Evolutionary conservation across 2,888 invertebrate species (phyloP).

Genomic region (Sinotaia quadrata): DNA sequence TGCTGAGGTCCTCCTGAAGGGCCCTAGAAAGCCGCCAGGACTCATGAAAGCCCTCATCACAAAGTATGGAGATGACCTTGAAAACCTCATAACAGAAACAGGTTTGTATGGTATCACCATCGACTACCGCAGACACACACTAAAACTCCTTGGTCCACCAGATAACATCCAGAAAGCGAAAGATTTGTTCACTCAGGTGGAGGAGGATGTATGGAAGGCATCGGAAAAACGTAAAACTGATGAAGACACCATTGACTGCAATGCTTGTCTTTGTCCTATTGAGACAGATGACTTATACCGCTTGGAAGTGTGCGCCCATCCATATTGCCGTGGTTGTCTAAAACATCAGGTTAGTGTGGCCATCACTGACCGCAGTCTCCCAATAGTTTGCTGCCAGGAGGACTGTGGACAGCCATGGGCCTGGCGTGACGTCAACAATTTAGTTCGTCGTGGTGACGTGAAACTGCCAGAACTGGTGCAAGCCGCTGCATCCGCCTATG

Average conservation of each 20-base stretch:
- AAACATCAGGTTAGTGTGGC: conserved; percentile 38
- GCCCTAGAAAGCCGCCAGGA: conserved; percentile 47
- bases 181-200: conserved; percentile 21
- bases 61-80: conserved; percentile 44
- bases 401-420: conserved; percentile 48
- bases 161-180: conserved; percentile 39
- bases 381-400: conserved; percentile 55
- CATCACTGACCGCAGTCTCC: conserved; percentile 49
- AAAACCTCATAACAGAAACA: conserved; percentile 37
- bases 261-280: conserved; percentile 58
- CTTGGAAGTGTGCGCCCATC: conserved; percentile 64
- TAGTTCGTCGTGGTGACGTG: conserved; percentile 35
- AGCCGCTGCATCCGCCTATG: conserved; percentile 47
- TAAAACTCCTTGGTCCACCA: conserved; percentile 41
- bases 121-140: conserved; percentile 39
- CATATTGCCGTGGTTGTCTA: conserved; percentile 61
- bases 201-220: neutral
- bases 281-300: conserved; percentile 50
- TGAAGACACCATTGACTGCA: conserved; percentile 46
- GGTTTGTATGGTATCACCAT: conserved; percentile 38
- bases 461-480: conserved; percentile 9
- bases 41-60: conserved; percentile 52
- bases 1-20: conserved; percentile 39
- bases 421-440: conserved; percentile 44
- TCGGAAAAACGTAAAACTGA: neutral